These are phyloP conservation scores for Holocentrus rufus DNA, from an alignment of 2,797 vertebrate species.

Conservation along the genomic window DNA sequence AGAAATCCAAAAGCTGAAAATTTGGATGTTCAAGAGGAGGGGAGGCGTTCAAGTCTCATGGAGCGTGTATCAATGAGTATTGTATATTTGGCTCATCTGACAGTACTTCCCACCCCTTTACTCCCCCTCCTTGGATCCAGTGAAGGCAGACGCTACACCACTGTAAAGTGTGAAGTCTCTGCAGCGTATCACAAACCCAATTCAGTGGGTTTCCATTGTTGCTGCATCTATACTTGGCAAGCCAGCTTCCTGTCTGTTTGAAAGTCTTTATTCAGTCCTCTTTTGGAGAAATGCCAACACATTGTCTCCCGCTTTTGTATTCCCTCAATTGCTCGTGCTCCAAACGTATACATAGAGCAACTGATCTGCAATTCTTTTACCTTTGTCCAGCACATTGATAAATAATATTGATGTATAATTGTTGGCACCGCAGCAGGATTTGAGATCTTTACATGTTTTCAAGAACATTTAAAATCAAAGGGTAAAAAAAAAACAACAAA, in stretches of 20 bases:
- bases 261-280: conserved; percentile 78
- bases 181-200: conserved; percentile 34
- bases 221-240: conserved; percentile 73
- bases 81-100: conserved; percentile 30
- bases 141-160: conserved; percentile 23
- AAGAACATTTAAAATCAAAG: conserved; percentile 33
- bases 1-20: conserved; percentile 6
- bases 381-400: conserved; percentile 46
- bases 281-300: conserved; percentile 70
- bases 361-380: conserved; percentile 65
- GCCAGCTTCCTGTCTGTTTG: conserved; percentile 73
- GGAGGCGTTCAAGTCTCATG: conserved; percentile 19
- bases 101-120: conserved; percentile 7
- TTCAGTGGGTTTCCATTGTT: conserved; percentile 65
- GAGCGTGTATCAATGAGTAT: conserved; percentile 15
- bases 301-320: conserved; percentile 64
- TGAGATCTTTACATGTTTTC: conserved; percentile 25
- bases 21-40: conserved; percentile 8
- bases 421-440: conserved; percentile 29
- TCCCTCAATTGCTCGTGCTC: conserved; percentile 67
- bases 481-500: not conserved
- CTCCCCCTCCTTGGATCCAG: conserved; percentile 26
- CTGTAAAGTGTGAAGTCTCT: conserved; percentile 37
- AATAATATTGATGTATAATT: conserved; percentile 34
- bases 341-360: conserved; percentile 55